phyloP scores from a whole-genome alignment of 2,888 invertebrate species.

The Teleogryllus oceanicus region DNA sequence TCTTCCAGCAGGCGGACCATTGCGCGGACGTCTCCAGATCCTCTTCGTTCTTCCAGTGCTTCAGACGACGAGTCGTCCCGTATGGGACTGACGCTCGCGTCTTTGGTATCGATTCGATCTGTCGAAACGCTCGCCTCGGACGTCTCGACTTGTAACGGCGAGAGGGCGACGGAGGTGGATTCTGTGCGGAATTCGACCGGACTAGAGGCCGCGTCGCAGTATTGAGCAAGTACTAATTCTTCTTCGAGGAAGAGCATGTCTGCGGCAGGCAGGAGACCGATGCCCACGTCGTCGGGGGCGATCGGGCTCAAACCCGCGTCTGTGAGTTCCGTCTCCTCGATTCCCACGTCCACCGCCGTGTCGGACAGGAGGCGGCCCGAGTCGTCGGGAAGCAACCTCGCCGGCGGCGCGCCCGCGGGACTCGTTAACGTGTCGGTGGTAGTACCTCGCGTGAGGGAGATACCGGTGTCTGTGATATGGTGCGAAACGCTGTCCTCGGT shows the following conservation, averaged over 20 bases:
- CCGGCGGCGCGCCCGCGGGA: slow-evolving; percentile 41
- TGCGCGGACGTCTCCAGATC: slow-evolving; percentile 56
- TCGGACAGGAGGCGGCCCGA: slow-evolving; percentile 49
- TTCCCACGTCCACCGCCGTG: slow-evolving; percentile 47
- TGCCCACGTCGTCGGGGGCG: slow-evolving; percentile 51
- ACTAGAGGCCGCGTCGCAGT: slow-evolving; percentile 52
- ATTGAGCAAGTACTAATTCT: slow-evolving; percentile 44
- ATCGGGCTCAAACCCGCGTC: slow-evolving; percentile 57
- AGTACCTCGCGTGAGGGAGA: slow-evolving; percentile 53
- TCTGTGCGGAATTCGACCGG: slow-evolving; percentile 52
- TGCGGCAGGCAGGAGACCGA: slow-evolving; percentile 42
- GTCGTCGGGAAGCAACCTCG: slow-evolving; percentile 37
- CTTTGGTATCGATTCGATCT: slow-evolving; percentile 53
- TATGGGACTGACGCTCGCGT: slow-evolving; percentile 54
- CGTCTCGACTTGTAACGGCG: slow-evolving; percentile 49
- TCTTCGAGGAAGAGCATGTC: slow-evolving; percentile 47
- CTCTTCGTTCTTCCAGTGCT: slow-evolving; percentile 46
- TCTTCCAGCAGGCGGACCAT: slow-evolving; percentile 56
- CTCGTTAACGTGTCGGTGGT: slow-evolving; percentile 50
- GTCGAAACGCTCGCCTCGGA: slow-evolving; percentile 54
- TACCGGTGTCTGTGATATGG: slow-evolving; percentile 55
- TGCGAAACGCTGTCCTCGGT: slow-evolving; percentile 54
- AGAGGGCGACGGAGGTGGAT: slow-evolving; percentile 46
- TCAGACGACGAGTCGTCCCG: slow-evolving; percentile 44
- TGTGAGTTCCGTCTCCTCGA: slow-evolving; percentile 54